Percentiles rank a stretch among this genome's conserved stretches.
Conservation (phyloP, 2,888 invertebrate genomes). For the Xiphydria camelus region DNA sequence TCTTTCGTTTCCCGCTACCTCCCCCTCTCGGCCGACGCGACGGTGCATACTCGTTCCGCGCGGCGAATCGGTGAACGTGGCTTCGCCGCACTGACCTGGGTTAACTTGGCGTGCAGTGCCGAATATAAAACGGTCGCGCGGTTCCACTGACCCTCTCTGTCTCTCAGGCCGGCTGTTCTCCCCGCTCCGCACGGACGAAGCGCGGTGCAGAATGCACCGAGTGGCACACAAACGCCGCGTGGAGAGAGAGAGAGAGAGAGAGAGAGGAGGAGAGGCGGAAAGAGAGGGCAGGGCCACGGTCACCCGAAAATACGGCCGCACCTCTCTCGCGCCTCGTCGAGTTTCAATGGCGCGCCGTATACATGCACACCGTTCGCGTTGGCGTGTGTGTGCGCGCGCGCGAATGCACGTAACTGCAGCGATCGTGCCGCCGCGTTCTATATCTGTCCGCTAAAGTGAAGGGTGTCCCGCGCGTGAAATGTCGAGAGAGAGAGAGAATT, state of each 20-base stretch:
- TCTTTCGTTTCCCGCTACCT: no score
- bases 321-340: conserved; percentile 31
- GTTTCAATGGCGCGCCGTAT: conserved; percentile 39
- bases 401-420: no score
- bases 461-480: background rate
- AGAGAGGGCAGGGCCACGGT: conserved; percentile 54
- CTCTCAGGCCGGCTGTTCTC: background rate
- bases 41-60: background rate
- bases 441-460: no score
- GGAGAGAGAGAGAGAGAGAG: conserved; percentile 9
- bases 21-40: no score
- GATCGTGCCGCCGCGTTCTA: conserved; percentile 19
- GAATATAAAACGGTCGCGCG: conserved; percentile 53
- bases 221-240: conserved; percentile 3
- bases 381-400: no score
- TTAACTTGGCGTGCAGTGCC: conserved; percentile 49
- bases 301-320: conserved; percentile 50
- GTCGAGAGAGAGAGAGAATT: conserved; percentile 8
- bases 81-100: conserved; percentile 51
- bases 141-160: conserved; percentile 43
- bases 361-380: conserved; percentile 35
- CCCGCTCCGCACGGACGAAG: conserved; percentile 20
- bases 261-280: conserved; percentile 20
- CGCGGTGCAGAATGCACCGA: conserved; percentile 32
- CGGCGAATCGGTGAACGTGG: background rate